Evolutionary conservation across 2,797 vertebrate species (phyloP).

Genomic region (Anomalospiza imberbis): DNA sequence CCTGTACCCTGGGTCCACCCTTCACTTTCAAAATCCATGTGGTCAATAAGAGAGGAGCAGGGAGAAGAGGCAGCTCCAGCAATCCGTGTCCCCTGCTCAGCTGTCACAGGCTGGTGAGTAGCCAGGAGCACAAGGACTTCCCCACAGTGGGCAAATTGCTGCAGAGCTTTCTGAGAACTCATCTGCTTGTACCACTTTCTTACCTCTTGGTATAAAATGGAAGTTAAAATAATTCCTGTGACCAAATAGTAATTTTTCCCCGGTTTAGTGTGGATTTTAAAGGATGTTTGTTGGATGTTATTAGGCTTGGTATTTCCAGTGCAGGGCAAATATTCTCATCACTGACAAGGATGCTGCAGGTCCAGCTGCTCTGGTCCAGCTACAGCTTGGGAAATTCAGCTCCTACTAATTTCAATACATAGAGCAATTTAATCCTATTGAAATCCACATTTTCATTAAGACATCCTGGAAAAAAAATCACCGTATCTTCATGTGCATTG

Average conservation of each 20-base stretch:
- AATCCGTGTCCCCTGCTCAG: background rate
- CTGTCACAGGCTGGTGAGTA: background rate
- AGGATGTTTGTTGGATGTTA: background rate
- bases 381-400: background rate
- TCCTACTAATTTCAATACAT: background rate
- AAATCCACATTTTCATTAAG: background rate
- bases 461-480: background rate
- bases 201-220: background rate
- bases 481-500: background rate
- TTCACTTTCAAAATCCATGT: background rate
- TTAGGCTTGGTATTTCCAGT: background rate
- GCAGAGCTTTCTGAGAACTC: background rate
- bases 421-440: background rate
- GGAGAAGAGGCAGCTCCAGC: background rate
- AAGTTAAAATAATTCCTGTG: background rate
- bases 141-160: background rate
- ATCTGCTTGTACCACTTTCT: background rate
- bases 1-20: background rate
- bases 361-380: background rate
- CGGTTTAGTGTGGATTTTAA: background rate
- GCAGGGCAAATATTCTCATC: background rate
- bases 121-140: background rate
- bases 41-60: background rate
- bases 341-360: background rate
- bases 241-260: background rate